Percentiles rank a stretch among this genome's conserved stretches.
Conservation (phyloP, 1,140 invertebrate genomes). For the Bombus vancouverensis region DNA sequence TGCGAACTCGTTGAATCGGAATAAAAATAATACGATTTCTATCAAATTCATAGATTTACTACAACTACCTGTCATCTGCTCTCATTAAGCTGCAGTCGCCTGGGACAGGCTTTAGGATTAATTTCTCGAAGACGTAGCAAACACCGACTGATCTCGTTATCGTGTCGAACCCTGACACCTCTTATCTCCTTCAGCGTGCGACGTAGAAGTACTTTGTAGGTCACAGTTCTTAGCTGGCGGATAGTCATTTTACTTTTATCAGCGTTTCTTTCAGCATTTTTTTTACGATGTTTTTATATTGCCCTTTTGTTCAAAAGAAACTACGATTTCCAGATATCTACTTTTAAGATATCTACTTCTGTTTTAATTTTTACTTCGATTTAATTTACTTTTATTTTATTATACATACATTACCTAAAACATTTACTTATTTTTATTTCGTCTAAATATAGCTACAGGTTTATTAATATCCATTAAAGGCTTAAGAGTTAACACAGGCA, state of each 20-base stretch:
- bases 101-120: not conserved
- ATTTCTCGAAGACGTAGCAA: constrained; percentile 28
- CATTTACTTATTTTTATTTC: too few relatives aligned
- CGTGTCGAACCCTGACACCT: constrained; percentile 66
- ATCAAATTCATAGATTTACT: not conserved
- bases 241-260: not conserved
- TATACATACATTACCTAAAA: too few relatives aligned
- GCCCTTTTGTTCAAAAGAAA: not conserved
- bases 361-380: not conserved
- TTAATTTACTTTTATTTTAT: not conserved
- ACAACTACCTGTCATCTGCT: not conserved
- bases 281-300: not conserved
- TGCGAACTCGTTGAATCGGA: constrained; percentile 5
- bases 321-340: not conserved
- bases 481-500: too few relatives aligned
- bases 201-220: constrained; percentile 30
- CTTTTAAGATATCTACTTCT: not conserved
- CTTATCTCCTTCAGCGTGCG: constrained; percentile 62
- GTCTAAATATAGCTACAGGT: too few relatives aligned
- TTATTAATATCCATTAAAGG: too few relatives aligned
- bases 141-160: constrained; percentile 47
- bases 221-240: constrained; percentile 12
- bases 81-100: not conserved
- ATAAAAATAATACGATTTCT: constrained; percentile 41
- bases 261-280: not conserved